Percentiles rank a stretch among this genome's conserved stretches.
Conservation (phyloP, 2,113 vertebrate species). For the Macaca fascicularis region DNA sequence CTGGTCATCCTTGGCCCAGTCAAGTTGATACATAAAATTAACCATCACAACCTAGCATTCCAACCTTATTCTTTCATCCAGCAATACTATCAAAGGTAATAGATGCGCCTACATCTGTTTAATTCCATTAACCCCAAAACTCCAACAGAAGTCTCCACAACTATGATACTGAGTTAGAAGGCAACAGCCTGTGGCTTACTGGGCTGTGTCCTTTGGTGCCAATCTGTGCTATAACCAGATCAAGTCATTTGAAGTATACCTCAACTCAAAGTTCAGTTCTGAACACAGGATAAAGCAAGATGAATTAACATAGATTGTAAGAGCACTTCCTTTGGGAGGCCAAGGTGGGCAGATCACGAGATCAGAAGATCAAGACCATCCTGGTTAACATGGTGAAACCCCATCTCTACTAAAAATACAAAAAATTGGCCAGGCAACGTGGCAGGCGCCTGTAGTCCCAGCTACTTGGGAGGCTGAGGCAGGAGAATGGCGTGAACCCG, state of each 20-base stretch:
- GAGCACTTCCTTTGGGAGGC: not conserved
- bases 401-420: no score
- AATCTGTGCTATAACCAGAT: not conserved
- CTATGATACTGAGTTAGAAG: not conserved
- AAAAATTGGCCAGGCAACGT: no score
- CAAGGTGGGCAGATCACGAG: no score
- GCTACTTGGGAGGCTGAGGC: no score
- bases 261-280: not conserved
- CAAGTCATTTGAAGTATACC: not conserved
- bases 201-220: not conserved
- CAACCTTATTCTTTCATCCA: not conserved
- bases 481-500: fast-evolving
- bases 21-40: not conserved
- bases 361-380: no score
- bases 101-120: not conserved
- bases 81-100: not conserved
- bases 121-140: not conserved
- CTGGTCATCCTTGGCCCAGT: not conserved
- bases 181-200: not conserved
- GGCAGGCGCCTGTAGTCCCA: no score
- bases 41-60: not conserved
- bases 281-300: not conserved
- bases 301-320: not conserved
- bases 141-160: not conserved
- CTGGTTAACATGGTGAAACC: no score